Evolutionary conservation across 2,113 vertebrate genomes (phyloP), one percentile per base, ranked within the genome.

Genomic region (Ascaphus truei): DNA sequence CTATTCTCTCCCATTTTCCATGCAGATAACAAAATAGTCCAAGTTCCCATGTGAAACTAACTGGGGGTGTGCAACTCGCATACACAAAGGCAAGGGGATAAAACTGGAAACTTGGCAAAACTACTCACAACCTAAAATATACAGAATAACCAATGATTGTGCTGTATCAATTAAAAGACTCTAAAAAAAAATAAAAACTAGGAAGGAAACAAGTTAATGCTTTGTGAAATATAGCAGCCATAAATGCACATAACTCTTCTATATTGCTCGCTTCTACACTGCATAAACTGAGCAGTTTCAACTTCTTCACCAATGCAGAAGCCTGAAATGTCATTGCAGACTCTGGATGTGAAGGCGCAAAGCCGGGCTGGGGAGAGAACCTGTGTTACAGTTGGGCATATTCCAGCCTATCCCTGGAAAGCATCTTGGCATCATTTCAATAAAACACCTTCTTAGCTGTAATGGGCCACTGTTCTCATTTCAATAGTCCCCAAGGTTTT

Each of bases 391-490:
- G 3, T 16, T 1, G 68, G 80, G 77, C 76, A 79, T 43, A 73
- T 33, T 66, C 31, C 68, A 12, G 55, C 43, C 72, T 83, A 78
- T 91, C 90, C 23, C 82, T 82, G 90, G 90, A 93, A 81, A 55
- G 65, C 53, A 60, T 75, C 82, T 88, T 71, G 72, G 87, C 59
- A 60, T 87, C 85, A 89, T 94, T 91, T 91, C 92, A 92, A 89
- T 94, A 96, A 94, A 95, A 96, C 90, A 94, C 91, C 91, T 93
- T 93, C 89, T 93, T 86, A 93, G 90, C 89, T 88, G 89, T 90
- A 93, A 92, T 85, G 89, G 92, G 86, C 91, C 93, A 93, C 92
- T 85, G 86, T 89, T 92, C 89, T 93, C 84, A 82, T 91, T 92
- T 94, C 94, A 92, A 51, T 79, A 74, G 86, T 94, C 92, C 93